A percentile compares a stretch with the other conserved stretches of the same genome.
These are phyloP conservation scores for Tragelaphus strepsiceros DNA, from an alignment of 2,113 vertebrate species.

Conservation along the genomic window DNA sequence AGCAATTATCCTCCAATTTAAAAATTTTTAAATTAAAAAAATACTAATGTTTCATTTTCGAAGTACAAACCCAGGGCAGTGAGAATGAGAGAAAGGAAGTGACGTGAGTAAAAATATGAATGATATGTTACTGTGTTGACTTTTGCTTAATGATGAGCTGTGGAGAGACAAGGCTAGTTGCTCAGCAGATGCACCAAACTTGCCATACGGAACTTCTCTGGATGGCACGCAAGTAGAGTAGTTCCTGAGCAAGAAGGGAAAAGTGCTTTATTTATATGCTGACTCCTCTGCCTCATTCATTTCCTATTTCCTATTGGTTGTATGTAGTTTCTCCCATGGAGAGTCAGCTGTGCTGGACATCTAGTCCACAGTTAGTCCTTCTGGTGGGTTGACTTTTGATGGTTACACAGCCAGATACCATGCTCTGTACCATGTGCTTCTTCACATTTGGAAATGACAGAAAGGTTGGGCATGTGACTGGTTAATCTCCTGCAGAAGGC, in stretches of 20 bases:
- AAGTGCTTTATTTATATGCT: neutral
- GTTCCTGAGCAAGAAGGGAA: neutral
- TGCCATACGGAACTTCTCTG: neutral
- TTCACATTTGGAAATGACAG: neutral
- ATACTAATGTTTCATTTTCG: neutral
- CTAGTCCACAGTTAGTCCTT: neutral
- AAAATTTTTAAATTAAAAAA: neutral
- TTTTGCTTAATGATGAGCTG: accelerated
- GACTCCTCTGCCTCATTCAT: neutral
- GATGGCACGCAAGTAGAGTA: neutral
- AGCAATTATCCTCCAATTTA: neutral
- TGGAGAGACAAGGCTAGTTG: neutral
- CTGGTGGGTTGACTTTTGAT: neutral
- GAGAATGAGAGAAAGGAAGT: neutral
- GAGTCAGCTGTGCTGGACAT: neutral
- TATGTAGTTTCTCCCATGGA: neutral
- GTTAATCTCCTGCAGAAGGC: neutral
- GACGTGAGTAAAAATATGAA: neutral
- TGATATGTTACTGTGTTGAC: neutral
- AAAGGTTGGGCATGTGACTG: neutral
- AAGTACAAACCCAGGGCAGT: neutral
- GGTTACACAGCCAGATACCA: neutral
- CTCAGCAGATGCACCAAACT: neutral
- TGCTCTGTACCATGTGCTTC: accelerated
- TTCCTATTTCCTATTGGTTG: neutral